Percentiles rank a stretch among this genome's conserved stretches.
These are phyloP conservation scores for Limonius californicus DNA, from an alignment of 1,140 invertebrate genomes.

Conservation along the genomic window DNA sequence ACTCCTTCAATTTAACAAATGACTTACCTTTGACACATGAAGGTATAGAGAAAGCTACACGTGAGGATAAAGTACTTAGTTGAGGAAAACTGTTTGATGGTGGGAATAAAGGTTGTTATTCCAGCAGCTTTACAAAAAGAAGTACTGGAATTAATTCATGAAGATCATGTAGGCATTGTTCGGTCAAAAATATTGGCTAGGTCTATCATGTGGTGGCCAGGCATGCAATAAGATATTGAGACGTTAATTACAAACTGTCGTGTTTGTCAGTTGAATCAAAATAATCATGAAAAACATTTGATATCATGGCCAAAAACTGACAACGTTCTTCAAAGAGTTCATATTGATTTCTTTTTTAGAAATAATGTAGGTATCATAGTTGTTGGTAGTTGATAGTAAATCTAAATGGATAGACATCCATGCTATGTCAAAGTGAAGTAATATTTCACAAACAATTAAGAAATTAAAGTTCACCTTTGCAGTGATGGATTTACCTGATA, in stretches of 20 bases:
- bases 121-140: neutral
- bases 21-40: constrained; percentile 4
- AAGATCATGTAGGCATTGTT: constrained; percentile 15
- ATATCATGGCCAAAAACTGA: constrained; percentile 13
- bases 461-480: constrained; percentile 23
- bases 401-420: constrained; percentile 35
- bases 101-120: neutral
- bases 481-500: neutral
- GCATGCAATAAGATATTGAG: constrained; percentile 30
- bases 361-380: constrained; percentile 6
- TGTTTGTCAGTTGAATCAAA: constrained; percentile 14
- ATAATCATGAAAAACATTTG: neutral
- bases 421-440: constrained; percentile 16
- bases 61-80: neutral
- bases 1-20: neutral
- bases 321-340: constrained; percentile 17
- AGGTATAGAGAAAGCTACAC: neutral
- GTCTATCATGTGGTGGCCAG: constrained; percentile 30
- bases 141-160: constrained; percentile 14
- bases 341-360: constrained; percentile 25
- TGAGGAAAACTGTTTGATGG: constrained; percentile 5
- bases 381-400: constrained; percentile 23
- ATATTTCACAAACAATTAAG: constrained; percentile 20
- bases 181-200: constrained; percentile 28
- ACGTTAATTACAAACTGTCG: constrained; percentile 16